These are phyloP conservation scores for Tinea pellionella DNA, from an alignment of 2,888 invertebrate species.

Conservation along the genomic window DNA sequence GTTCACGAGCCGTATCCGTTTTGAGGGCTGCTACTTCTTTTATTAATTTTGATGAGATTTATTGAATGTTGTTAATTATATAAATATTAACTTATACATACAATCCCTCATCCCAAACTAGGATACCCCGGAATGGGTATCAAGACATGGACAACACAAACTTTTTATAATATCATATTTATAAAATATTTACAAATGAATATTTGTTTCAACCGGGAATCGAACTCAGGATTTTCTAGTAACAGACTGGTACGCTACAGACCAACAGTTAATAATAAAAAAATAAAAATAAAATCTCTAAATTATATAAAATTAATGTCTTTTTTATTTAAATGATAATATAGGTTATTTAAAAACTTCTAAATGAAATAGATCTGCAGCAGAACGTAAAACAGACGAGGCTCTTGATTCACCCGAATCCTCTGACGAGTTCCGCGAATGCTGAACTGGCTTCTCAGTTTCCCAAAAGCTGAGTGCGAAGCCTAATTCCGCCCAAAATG, in stretches of 20 bases:
- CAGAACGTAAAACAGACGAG: conserved; percentile 53
- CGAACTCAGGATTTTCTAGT: too few relatives aligned
- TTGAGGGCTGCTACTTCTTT: conserved; percentile 51
- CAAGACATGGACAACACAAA: too few relatives aligned
- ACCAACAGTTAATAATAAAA: conserved; percentile 17
- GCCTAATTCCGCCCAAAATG: conserved; percentile 74
- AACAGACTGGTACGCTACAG: too few relatives aligned
- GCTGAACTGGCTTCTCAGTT: conserved; percentile 76
- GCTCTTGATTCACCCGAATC: conserved; percentile 42
- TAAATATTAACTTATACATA: too few relatives aligned
- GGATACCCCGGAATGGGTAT: too few relatives aligned
- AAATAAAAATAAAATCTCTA: background rate
- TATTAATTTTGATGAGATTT: conserved; percentile 58
- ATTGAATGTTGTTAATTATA: conserved; percentile 24
- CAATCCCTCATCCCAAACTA: too few relatives aligned
- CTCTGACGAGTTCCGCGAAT: conserved; percentile 45
- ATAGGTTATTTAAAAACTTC: conserved; percentile 28
- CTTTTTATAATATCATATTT: too few relatives aligned
- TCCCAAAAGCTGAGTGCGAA: conserved; percentile 81
- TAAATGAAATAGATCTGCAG: conserved; percentile 47
- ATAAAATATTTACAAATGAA: too few relatives aligned
- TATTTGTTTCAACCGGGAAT: too few relatives aligned
- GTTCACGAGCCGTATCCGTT: conserved; percentile 53
- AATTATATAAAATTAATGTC: background rate
- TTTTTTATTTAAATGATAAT: background rate